These are phyloP conservation scores for Eumacrocentrus americanus DNA, from an alignment of 2,888 invertebrate species.

Conservation along the genomic window DNA sequence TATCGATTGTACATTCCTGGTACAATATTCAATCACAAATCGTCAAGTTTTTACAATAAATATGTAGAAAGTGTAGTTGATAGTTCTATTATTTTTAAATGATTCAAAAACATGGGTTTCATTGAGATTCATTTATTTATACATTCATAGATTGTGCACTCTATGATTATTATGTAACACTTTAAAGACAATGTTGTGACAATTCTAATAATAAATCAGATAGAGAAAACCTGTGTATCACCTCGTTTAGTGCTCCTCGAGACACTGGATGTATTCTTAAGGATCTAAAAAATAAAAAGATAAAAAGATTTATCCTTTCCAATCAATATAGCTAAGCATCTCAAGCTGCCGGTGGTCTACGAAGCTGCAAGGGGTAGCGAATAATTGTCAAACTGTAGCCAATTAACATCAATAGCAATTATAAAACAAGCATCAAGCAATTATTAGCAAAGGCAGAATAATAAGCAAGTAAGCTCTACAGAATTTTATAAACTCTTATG, in stretches of 20 bases:
- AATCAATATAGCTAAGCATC: background rate
- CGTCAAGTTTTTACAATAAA: background rate
- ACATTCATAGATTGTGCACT: background rate
- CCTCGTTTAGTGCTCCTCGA: background rate
- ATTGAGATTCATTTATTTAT: background rate
- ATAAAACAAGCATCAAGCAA: too few relatives aligned
- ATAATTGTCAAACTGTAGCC: constrained; percentile 22
- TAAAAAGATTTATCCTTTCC: background rate
- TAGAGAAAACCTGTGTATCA: background rate
- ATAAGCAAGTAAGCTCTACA: constrained; percentile 27
- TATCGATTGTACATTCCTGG: background rate
- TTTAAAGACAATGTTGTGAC: background rate
- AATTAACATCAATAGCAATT: constrained; percentile 14
- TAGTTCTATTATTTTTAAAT: background rate
- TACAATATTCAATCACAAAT: background rate
- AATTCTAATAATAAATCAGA: background rate
- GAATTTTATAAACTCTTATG: constrained; percentile 33
- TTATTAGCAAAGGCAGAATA: constrained; percentile 27
- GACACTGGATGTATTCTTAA: constrained; percentile 16
- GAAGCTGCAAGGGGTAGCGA: constrained; percentile 24
- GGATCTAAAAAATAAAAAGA: constrained; percentile 34
- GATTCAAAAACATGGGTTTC: too few relatives aligned
- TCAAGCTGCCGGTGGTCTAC: background rate
- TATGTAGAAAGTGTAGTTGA: background rate
- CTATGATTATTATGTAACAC: background rate